Evolutionary conservation across 2,888 invertebrate species (phyloP).

Genomic region (Dryococelus australis): DNA sequence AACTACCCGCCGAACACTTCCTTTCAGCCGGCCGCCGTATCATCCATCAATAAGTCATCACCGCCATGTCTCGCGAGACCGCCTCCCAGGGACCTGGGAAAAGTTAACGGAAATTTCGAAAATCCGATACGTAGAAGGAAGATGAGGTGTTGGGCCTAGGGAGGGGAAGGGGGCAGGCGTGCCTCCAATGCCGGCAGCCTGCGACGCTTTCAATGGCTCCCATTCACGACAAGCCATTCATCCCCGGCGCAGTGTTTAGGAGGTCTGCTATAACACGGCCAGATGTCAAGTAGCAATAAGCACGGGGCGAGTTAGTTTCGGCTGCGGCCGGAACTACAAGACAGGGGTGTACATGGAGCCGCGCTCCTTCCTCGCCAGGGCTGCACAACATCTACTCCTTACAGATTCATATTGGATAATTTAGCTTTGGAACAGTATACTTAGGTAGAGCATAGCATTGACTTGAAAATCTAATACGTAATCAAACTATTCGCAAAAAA

Average conservation of each 20-base stretch:
- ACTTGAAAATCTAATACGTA: no score
- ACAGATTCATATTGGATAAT: no score
- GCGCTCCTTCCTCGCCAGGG: background rate
- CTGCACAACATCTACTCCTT: no score
- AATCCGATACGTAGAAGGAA: background rate
- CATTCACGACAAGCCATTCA: background rate
- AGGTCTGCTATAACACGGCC: background rate
- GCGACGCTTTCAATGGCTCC: conserved; percentile 3
- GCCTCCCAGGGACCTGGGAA: no score
- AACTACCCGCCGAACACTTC: no score
- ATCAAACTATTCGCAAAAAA: no score
- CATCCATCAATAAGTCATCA: background rate
- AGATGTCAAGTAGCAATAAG: conserved; percentile 1
- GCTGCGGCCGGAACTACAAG: conserved; percentile 4
- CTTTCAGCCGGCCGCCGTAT: background rate
- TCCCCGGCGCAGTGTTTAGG: background rate
- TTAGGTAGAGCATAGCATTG: no score
- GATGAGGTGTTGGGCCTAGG: background rate
- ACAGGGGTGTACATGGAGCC: background rate
- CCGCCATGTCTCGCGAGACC: background rate
- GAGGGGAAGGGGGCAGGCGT: background rate
- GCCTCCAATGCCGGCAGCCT: background rate
- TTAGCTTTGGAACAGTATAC: no score
- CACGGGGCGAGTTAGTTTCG: background rate
- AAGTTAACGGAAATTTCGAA: background rate